Percentiles rank a stretch among this genome's conserved stretches.
Conservation (phyloP, 2,888 invertebrate genomes). For the Lissocephala sabroskyi region DNA sequence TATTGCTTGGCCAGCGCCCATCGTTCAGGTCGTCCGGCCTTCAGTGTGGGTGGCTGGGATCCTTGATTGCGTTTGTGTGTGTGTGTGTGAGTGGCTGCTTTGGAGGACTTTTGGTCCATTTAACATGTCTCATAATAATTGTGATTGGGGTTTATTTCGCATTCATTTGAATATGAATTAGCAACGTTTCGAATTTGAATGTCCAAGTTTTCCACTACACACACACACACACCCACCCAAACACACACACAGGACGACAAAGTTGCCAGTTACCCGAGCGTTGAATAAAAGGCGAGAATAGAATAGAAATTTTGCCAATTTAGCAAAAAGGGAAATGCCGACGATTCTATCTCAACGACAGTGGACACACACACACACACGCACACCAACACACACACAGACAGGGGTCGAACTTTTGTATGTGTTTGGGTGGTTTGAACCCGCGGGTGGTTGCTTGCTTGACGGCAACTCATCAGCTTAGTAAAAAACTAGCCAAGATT, state of each 20-base stretch:
- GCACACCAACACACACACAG: slow-evolving; percentile 15
- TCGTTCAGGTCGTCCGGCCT: not conserved
- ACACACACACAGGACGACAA: too few relatives aligned
- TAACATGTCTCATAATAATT: slow-evolving; percentile 69
- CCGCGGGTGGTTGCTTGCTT: too few relatives aligned
- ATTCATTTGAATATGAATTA: slow-evolving; percentile 68
- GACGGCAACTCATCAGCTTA: slow-evolving; percentile 52
- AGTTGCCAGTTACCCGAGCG: slow-evolving; percentile 10
- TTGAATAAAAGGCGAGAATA: slow-evolving; percentile 35
- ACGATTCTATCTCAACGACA: slow-evolving; percentile 48
- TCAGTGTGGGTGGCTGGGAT: not conserved
- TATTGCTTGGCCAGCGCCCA: slow-evolving; percentile 25
- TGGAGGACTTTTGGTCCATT: slow-evolving; percentile 67
- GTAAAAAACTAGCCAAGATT: slow-evolving; percentile 61
- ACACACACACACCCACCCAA: too few relatives aligned
- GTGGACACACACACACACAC: slow-evolving; percentile 34
- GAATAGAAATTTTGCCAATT: slow-evolving; percentile 60
- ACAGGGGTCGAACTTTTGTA: too few relatives aligned
- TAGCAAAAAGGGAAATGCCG: slow-evolving; percentile 53
- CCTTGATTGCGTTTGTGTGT: not conserved
- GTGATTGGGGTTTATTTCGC: slow-evolving; percentile 66
- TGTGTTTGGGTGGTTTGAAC: slow-evolving; percentile 49
- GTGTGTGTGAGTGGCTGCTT: slow-evolving; percentile 16
- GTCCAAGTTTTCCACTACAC: slow-evolving; percentile 34
- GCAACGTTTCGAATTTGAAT: slow-evolving; percentile 57